A percentile compares a stretch with the other conserved stretches of the same genome.
phyloP scores from a whole-genome alignment of 1,140 invertebrate genomes.

The Micrasema minimum region DNA sequence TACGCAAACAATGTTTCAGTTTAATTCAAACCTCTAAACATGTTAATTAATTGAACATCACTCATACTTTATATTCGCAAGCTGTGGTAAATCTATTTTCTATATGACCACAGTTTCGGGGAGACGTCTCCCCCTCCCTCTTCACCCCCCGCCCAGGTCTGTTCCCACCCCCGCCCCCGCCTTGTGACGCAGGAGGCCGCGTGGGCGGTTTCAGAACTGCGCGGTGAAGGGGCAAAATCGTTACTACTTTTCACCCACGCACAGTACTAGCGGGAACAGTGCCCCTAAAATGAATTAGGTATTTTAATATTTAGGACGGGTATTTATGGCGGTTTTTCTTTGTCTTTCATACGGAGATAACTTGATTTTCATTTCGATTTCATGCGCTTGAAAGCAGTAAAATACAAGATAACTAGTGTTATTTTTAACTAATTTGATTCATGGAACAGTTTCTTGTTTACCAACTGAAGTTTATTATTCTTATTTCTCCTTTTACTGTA shows the following conservation, averaged over 20 bases:
- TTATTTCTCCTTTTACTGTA: too few relatives aligned
- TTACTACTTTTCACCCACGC: slow-evolving; percentile 28
- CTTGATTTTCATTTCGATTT: too few relatives aligned
- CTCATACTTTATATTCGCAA: not conserved
- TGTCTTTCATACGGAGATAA: too few relatives aligned
- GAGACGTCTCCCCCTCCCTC: not conserved
- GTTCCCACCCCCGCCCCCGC: slow-evolving; percentile 1
- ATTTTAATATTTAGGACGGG: too few relatives aligned
- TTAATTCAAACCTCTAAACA: too few relatives aligned
- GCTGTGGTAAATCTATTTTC: not conserved
- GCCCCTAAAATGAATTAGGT: not conserved
- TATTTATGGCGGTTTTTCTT: too few relatives aligned
- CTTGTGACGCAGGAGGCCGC: slow-evolving; percentile 29
- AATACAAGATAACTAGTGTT: too few relatives aligned
- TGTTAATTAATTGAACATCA: not conserved
- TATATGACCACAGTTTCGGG: not conserved
- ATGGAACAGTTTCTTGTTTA: too few relatives aligned
- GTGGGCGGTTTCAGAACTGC: slow-evolving; percentile 15
- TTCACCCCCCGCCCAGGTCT: not conserved
- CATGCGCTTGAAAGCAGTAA: too few relatives aligned
- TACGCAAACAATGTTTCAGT: too few relatives aligned
- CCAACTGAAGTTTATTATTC: too few relatives aligned
- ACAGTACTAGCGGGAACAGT: not conserved
- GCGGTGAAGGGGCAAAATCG: slow-evolving; percentile 34
- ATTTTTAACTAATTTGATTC: too few relatives aligned